Base-by-base conservation (phyloP, 2,888 invertebrate genomes). In the Drosophila kambysellisi region DNA sequence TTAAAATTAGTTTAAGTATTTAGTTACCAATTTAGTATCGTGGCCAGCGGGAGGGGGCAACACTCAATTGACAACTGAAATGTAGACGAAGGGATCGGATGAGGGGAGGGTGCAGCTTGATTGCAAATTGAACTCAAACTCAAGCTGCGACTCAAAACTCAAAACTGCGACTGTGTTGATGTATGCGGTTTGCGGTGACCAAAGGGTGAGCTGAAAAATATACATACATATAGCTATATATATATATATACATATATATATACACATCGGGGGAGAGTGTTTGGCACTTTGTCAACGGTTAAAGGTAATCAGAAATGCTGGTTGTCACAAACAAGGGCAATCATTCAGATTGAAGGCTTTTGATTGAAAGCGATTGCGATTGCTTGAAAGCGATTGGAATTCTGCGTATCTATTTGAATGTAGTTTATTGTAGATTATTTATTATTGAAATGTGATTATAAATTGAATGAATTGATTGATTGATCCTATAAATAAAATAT, bases 1-100 rank as follows among this genome's bases (percentile, higher is more conserved):
- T 91, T 89, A 88, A 88, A 88, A 88, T 88, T 88, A 88, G 91
- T 88, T 91, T 85, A 91, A 81, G 90, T 90, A 90, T 90, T 91
- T 89, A 86, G 90, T 90, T 90, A 91, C 90, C 86, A 90, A 91
- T 90, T 90, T 91, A 82, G 81, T 79, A 68, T 72, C 37, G 62
- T 53, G 63, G 56, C 46, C 15, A 58, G 46, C 20, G 37, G 56
- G 29, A 30, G n/a, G 32, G 30, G 30, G 41, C 12, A 30, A 17
- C 30, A 37, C 48, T 12, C 78, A 73, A 79, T 79, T 81, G 82
- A 61, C 79, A 79, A 77, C 73, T 79, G 66, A 73, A 81, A 77
- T 61, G 59, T 50, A 57, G 67, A 52, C 59, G 61, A 15, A 12
- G 20, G 25, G 15, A 29, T 48, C 67, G 9, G 43, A 32, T 25